A percentile compares a stretch with the other conserved stretches of the same genome.
These are phyloP conservation scores for Idaea straminata DNA, from an alignment of 2,888 invertebrate species.

Conservation along the genomic window DNA sequence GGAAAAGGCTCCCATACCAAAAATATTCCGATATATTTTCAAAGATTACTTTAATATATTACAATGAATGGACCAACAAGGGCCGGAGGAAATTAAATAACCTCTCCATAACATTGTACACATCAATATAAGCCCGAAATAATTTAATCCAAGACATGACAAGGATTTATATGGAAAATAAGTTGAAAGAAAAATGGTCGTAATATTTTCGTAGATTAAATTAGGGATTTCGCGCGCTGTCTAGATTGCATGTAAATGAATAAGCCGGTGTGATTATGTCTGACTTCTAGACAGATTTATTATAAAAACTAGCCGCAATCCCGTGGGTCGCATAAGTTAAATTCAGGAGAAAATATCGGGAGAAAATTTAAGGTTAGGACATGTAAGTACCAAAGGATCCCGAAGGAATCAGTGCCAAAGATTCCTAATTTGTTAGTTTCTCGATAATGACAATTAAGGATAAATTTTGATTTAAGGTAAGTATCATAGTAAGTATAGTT, in stretches of 20 bases:
- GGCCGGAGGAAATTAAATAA: slow-evolving; percentile 29
- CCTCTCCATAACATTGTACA: slow-evolving; percentile 23
- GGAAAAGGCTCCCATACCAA: no score
- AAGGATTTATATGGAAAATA: slow-evolving; percentile 14
- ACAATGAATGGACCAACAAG: not conserved
- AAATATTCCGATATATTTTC: not conserved
- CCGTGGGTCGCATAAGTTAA: not conserved
- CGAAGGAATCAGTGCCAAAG: no score
- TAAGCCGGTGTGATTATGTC: not conserved
- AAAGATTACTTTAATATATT: slow-evolving; percentile 11
- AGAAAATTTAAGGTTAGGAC: no score
- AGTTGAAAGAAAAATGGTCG: slow-evolving; percentile 8
- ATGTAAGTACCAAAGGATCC: no score
- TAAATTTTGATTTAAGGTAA: no score
- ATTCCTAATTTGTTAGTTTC: no score
- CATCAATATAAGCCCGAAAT: slow-evolving; percentile 33
- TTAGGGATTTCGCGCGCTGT: not conserved
- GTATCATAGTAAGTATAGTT: no score
- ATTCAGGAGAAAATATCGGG: not conserved
- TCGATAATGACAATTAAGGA: no score
- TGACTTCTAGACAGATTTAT: not conserved
- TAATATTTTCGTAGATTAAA: slow-evolving; percentile 4
- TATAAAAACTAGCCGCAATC: not conserved
- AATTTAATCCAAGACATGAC: slow-evolving; percentile 8
- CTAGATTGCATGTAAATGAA: not conserved